Evolutionary conservation across 2,797 vertebrate species (phyloP).

Genomic region (Serranus cabrilla): DNA sequence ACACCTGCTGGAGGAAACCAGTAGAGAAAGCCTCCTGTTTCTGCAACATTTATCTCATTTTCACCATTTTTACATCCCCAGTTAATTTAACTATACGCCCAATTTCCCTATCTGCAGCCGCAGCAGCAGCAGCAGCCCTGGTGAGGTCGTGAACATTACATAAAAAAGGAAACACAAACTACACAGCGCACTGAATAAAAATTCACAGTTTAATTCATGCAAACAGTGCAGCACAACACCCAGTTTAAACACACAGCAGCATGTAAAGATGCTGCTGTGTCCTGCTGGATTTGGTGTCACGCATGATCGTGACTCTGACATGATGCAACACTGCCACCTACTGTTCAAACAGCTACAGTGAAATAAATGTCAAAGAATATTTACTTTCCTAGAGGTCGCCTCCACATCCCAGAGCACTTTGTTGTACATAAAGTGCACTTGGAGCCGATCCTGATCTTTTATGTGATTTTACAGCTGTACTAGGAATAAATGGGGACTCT

Average conservation of each 20-base stretch:
- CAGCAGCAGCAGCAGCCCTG: neutral
- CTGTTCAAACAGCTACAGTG: constrained; percentile 16
- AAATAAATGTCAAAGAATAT: constrained; percentile 17
- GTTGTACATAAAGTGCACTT: constrained; percentile 15
- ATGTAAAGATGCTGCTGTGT: constrained; percentile 20
- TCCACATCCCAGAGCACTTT: constrained; percentile 22
- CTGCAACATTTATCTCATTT: constrained; percentile 16
- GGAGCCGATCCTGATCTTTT: constrained; percentile 18
- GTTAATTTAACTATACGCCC: constrained; percentile 11
- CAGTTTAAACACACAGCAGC: neutral
- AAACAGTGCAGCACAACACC: neutral
- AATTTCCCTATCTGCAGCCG: constrained; percentile 19
- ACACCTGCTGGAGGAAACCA: constrained; percentile 63
- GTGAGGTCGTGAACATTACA: neutral
- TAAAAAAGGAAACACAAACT: neutral
- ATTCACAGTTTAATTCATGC: neutral
- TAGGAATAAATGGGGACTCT: constrained; percentile 14
- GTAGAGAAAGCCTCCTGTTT: neutral
- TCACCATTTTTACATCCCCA: constrained; percentile 11
- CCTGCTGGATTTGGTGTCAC: neutral
- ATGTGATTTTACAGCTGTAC: constrained; percentile 23
- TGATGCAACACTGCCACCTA: constrained; percentile 60
- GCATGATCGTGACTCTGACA: neutral
- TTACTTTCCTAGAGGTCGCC: constrained; percentile 5
- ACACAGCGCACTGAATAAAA: constrained; percentile 5